Evolutionary conservation across 2,113 vertebrate genomes (phyloP).

Genomic region (Mus pahari): DNA sequence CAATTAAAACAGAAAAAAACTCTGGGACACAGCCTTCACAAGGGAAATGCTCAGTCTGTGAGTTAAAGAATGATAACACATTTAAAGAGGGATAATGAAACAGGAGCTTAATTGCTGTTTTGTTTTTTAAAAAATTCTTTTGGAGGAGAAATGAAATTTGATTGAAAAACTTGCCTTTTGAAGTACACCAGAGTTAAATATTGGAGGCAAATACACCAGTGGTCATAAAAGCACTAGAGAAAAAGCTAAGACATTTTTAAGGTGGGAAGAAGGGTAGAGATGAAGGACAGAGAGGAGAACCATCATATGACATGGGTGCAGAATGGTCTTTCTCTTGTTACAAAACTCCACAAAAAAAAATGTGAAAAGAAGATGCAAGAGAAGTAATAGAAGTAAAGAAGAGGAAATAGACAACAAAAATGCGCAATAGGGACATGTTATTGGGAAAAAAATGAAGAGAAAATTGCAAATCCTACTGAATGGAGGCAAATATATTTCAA

Average conservation of each 20-base stretch:
- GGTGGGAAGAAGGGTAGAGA: neutral
- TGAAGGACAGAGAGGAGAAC: fast-evolving
- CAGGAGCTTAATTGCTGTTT: neutral
- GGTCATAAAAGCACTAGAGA: neutral
- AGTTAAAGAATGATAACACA: neutral
- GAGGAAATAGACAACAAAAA: neutral
- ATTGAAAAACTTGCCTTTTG: neutral
- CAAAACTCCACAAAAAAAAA: neutral
- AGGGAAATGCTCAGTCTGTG: neutral
- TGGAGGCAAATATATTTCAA: neutral
- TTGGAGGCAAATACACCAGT: neutral
- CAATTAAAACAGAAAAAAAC: neutral
- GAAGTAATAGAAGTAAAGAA: neutral
- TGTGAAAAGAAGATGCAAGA: neutral
- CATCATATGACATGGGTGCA: neutral
- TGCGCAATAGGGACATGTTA: neutral
- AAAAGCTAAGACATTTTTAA: neutral
- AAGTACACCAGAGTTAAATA: neutral
- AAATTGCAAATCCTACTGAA: neutral
- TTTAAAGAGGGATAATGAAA: neutral
- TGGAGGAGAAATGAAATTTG: neutral
- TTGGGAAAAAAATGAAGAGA: neutral
- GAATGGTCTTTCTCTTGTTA: neutral
- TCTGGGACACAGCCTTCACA: neutral
- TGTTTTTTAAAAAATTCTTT: neutral